Evolutionary conservation across 30 jellyfish, hydroid and myxozoan genomes (phyloP).

Genomic region (Aurelia aurita): DNA sequence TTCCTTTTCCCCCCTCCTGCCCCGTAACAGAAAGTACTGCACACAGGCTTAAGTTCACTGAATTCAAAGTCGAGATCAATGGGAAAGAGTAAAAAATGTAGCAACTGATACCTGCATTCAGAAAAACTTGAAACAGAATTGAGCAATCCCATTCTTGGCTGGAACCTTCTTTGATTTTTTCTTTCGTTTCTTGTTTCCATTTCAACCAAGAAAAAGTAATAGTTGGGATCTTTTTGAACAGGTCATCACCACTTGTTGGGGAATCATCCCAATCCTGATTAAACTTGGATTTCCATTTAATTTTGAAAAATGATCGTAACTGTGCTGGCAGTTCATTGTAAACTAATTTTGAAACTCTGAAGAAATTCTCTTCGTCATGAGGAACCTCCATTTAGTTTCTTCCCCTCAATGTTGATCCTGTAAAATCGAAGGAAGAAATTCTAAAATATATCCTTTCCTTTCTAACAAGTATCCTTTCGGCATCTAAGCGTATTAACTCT

Average conservation of each 20-base stretch:
- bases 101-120: too few relatives aligned
- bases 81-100: too few relatives aligned
- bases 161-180: background rate
- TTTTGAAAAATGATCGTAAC: slow-evolving; percentile 10
- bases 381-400: slow-evolving; percentile 11
- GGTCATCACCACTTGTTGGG: background rate
- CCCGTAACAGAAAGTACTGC: too few relatives aligned
- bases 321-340: background rate
- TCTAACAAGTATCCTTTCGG: too few relatives aligned
- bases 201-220: background rate
- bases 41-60: too few relatives aligned
- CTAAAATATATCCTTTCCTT: too few relatives aligned
- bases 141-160: slow-evolving; percentile 7
- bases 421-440: too few relatives aligned
- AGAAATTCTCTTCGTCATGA: slow-evolving; percentile 16
- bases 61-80: too few relatives aligned
- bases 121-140: too few relatives aligned
- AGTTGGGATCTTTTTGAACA: background rate
- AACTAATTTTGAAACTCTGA: slow-evolving; percentile 12
- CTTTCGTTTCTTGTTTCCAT: background rate
- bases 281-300: slow-evolving; percentile 2
- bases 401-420: too few relatives aligned
- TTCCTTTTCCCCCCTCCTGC: too few relatives aligned
- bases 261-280: slow-evolving; percentile 20
- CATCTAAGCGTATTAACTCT: too few relatives aligned